Base-by-base conservation (phyloP, 1,140 invertebrate species). In the Vollenhovia emeryi region DNA sequence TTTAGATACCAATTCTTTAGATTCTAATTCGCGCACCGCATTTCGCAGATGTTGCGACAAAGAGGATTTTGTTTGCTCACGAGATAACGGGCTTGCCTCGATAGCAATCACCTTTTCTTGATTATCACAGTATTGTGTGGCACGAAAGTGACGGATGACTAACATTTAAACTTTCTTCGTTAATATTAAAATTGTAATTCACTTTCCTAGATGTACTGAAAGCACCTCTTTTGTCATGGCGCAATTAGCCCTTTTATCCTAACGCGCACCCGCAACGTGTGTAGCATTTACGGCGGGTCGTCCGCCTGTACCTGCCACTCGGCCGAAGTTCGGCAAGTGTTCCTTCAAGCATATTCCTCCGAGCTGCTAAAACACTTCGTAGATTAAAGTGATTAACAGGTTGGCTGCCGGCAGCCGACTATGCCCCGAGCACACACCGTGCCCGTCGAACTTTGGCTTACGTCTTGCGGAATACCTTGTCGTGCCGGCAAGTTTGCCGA, bases 361-460 rank as follows among this genome's bases (percentile, higher is more conserved):
- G 15, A 71, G 50, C 66, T 27, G 68, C 66, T 82, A 73, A 89
- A 91, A 90, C 86, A 90, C 84, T 90, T 89, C 74, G 69, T 71
- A 86, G 86, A 86, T 83, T 48, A 86, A 83, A 75, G 80, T 89
- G 85, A 91, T 90, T 91, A 91, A 91, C 88, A 88, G 69, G 62
- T 71, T 71, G 78, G 57, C 68, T 73, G 30, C 52, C 74, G 30
- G 80, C 43, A 50, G 50, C 75, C 60, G 48, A 74, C 30, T 69
- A 57, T 86, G 59, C 59, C 59, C 45, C 4, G 68, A 66, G 57
- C 68, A 74, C 33, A 64, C 33, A 64, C 50, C 52, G 27, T 48
- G 68, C 57, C 43, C 66, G 52, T 86, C 68, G 48, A 86, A 86
- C 85, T 86, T 86, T 71, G 71, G 52, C 79, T 85, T 86, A 86